These are phyloP conservation scores for Lithophane leautieri DNA, from an alignment of 2,888 invertebrate genomes.

Conservation along the genomic window DNA sequence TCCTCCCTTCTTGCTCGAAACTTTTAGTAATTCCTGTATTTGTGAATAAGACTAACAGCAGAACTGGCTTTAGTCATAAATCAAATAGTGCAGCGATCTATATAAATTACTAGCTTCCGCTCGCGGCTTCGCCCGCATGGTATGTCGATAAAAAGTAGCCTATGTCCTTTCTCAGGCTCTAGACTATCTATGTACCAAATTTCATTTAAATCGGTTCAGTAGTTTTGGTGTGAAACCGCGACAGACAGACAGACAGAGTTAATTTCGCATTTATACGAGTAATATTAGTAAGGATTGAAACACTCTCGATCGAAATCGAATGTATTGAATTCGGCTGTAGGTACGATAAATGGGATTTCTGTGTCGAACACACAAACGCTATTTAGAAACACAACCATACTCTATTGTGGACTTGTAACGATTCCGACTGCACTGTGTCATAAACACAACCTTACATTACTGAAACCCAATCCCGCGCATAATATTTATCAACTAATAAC, in stretches of 20 bases:
- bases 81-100: neutral
- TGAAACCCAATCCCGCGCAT: conserved; percentile 78
- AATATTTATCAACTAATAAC: conserved; percentile 69
- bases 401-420: neutral
- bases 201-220: too few species aligned
- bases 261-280: too few species aligned
- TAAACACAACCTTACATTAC: conserved; percentile 12
- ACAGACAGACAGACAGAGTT: too few species aligned
- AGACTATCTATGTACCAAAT: too few species aligned
- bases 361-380: conserved; percentile 30
- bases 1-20: too few species aligned
- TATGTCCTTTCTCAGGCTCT: too few species aligned
- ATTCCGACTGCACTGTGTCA: neutral
- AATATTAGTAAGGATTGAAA: too few species aligned
- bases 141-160: too few species aligned
- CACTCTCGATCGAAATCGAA: neutral
- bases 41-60: neutral
- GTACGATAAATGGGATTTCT: conserved; percentile 24
- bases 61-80: neutral
- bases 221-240: too few species aligned
- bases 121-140: too few species aligned
- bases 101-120: too few species aligned
- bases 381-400: neutral
- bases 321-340: neutral
- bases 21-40: neutral